phyloP scores from a whole-genome alignment of 2,797 vertebrate species.

The Apogon talboti region DNA sequence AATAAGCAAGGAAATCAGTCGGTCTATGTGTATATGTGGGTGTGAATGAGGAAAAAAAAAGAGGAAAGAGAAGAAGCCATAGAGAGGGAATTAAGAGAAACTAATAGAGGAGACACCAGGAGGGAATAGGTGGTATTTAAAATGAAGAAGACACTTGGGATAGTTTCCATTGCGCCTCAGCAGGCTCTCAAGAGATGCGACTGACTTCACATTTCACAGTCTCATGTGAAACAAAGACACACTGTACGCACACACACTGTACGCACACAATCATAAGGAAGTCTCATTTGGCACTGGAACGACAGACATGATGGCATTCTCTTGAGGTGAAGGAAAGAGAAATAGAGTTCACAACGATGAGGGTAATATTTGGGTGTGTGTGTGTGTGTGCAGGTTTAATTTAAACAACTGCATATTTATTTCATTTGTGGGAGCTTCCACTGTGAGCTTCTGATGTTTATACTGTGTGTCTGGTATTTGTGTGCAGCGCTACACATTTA shows the following conservation, averaged over 20 bases:
- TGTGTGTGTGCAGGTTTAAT: constrained; percentile 39
- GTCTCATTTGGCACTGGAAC: constrained; percentile 45
- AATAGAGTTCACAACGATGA: constrained; percentile 59
- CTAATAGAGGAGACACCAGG: constrained; percentile 52
- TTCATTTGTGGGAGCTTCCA: constrained; percentile 36
- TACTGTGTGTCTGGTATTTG: constrained; percentile 22
- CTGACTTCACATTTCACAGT: constrained; percentile 66
- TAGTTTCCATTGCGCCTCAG: constrained; percentile 55
- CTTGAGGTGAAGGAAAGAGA: constrained; percentile 44
- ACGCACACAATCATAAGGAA: constrained; percentile 33
- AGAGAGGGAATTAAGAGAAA: constrained; percentile 52
- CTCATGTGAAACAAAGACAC: constrained; percentile 44
- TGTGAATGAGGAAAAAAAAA: constrained; percentile 42
- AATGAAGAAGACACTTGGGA: constrained; percentile 69
- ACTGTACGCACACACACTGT: constrained; percentile 4
- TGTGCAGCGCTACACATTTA: constrained; percentile 54
- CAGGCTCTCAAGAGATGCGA: constrained; percentile 61
- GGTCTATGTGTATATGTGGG: constrained; percentile 50
- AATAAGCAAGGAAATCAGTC: constrained; percentile 63
- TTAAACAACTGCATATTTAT: constrained; percentile 46
- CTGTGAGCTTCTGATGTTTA: constrained; percentile 29
- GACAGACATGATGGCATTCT: constrained; percentile 44
- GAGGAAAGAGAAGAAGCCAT: constrained; percentile 12
- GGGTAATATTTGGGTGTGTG: constrained; percentile 40
- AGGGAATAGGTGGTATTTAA: constrained; percentile 68